Conservation (phyloP, 1,140 invertebrate species). For the Lordiphosa mommai region DNA sequence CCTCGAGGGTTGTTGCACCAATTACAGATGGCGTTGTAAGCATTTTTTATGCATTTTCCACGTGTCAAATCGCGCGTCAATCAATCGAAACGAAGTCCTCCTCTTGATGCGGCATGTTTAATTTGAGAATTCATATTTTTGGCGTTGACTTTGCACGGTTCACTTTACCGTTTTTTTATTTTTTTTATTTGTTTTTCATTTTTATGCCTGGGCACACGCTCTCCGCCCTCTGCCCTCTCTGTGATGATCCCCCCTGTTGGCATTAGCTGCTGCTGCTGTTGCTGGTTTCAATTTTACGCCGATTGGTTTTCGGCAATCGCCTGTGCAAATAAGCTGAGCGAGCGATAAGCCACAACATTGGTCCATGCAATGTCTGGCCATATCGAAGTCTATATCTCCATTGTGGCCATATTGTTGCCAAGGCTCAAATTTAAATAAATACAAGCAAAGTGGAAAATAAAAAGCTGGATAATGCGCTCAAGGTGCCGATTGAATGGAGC, state of each 20-base stretch:
- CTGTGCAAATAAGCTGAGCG: constrained; percentile 76
- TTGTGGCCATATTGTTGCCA: constrained; percentile 11
- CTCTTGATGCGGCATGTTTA: constrained; percentile 49
- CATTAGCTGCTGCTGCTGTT: constrained; percentile 26
- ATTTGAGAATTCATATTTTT: constrained; percentile 76
- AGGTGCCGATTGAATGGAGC: constrained; percentile 3
- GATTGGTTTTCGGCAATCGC: constrained; percentile 78
- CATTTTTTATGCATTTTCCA: constrained; percentile 71
- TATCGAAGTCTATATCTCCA: constrained; percentile 24
- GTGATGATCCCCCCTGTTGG: constrained; percentile 39
- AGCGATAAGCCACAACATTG: constrained; percentile 61
- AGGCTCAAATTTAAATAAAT: constrained; percentile 74
- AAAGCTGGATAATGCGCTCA: constrained; percentile 39
- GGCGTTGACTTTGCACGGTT: constrained; percentile 41
- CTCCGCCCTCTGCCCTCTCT: background rate
- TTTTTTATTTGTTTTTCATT: constrained; percentile 71
- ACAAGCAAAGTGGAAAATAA: constrained; percentile 71
- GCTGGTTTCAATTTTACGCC: constrained; percentile 78
- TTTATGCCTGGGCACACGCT: constrained; percentile 64
- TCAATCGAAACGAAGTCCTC: constrained; percentile 55
- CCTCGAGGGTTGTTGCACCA: constrained; percentile 62
- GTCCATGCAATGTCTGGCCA: constrained; percentile 21
- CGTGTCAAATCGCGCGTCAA: constrained; percentile 78
- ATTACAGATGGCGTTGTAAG: constrained; percentile 54
- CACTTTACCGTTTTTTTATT: constrained; percentile 12